phyloP scores from a whole-genome alignment of 2,797 vertebrate genomes.

The Steatocranus sp. region DNA sequence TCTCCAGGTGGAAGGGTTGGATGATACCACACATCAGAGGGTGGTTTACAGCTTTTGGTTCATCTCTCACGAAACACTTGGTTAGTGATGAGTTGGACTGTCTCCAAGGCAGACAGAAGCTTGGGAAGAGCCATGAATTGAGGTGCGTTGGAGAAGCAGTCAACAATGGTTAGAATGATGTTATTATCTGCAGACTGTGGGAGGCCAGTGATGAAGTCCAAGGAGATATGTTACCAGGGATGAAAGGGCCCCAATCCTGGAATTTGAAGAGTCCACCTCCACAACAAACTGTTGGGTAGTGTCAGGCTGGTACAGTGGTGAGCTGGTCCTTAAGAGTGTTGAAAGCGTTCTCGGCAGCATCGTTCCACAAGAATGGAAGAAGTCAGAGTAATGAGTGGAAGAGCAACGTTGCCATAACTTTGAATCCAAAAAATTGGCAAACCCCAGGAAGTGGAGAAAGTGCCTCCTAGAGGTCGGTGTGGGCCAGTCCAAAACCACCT shows the following conservation, averaged over 20 bases:
- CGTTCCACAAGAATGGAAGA: accelerated
- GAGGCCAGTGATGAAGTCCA: neutral
- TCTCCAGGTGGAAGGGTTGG: neutral
- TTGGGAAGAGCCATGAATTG: neutral
- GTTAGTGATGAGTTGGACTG: neutral
- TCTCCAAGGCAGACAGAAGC: neutral
- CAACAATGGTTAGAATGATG: neutral
- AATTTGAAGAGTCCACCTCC: neutral
- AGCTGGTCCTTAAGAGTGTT: neutral
- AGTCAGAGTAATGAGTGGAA: neutral
- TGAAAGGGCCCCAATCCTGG: neutral
- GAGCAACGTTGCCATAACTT: neutral
- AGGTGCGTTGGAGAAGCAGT: neutral
- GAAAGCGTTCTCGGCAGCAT: neutral
- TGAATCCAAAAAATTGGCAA: neutral
- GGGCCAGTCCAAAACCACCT: neutral
- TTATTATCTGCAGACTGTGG: neutral
- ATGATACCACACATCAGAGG: neutral
- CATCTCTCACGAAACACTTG: neutral
- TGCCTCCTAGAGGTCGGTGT: neutral
- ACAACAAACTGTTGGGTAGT: neutral
- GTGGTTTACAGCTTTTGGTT: neutral
- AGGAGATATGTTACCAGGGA: neutral
- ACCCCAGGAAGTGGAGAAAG: neutral
- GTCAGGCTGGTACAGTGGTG: neutral